A percentile compares a stretch with the other conserved stretches of the same genome.
Conservation (phyloP, 2,113 vertebrate genomes). For the Sphyrna mokarran region DNA sequence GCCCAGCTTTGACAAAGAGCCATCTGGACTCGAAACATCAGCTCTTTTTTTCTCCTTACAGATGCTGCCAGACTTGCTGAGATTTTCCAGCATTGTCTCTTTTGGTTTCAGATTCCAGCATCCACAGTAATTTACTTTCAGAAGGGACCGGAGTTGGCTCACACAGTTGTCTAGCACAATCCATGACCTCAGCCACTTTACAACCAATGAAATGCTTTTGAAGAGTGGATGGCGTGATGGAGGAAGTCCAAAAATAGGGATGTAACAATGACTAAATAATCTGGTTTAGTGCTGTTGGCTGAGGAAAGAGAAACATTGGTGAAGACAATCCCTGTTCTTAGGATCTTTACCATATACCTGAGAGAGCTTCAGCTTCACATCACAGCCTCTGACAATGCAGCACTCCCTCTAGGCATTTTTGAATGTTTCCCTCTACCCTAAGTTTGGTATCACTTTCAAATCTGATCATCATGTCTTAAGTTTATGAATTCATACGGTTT, state of each 20-base stretch:
- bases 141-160: too few species aligned
- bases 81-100: too few species aligned
- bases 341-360: neutral
- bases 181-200: neutral
- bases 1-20: too few species aligned
- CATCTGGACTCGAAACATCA: too few species aligned
- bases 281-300: neutral
- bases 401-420: neutral
- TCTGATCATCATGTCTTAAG: neutral
- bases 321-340: neutral
- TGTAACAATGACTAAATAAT: neutral
- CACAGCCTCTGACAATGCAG: neutral
- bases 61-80: too few species aligned
- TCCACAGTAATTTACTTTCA: too few species aligned
- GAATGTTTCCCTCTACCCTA: neutral
- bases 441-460: neutral
- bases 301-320: neutral
- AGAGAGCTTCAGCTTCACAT: neutral
- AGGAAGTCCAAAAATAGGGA: neutral
- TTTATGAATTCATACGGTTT: neutral
- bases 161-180: neutral
- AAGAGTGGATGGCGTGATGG: neutral
- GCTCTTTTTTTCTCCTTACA: too few species aligned
- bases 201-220: neutral
- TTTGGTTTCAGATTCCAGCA: too few species aligned